These are phyloP conservation scores for Neuroterus valhalla DNA, from an alignment of 1,140 invertebrate species.

Conservation along the genomic window DNA sequence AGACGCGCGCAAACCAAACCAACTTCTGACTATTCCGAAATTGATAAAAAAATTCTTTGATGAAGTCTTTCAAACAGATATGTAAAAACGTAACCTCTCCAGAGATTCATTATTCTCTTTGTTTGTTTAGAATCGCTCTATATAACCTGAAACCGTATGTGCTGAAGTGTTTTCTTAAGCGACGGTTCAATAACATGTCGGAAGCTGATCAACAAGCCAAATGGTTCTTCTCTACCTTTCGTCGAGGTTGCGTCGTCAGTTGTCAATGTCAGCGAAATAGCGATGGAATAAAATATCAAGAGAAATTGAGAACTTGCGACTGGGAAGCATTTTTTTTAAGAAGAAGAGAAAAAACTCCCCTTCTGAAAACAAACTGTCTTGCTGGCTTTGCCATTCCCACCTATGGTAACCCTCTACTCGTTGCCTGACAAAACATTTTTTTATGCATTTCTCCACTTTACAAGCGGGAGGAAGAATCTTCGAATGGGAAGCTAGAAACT, in stretches of 20 bases:
- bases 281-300: not conserved
- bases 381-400: not conserved
- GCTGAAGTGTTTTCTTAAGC: constrained; percentile 11
- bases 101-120: not conserved
- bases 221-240: constrained; percentile 1
- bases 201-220: constrained; percentile 12
- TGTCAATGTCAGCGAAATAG: constrained; percentile 5
- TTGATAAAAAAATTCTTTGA: no score
- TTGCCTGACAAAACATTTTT: constrained; percentile 5
- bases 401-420: not conserved
- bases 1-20: no score
- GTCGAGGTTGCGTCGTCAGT: not conserved
- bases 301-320: constrained; percentile 8
- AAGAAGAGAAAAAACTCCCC: constrained; percentile 5
- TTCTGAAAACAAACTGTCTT: constrained; percentile 4
- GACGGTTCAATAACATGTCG: constrained; percentile 19
- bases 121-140: constrained; percentile 13
- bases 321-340: not conserved
- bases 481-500: not conserved
- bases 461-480: not conserved
- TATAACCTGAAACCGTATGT: not conserved
- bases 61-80: not conserved
- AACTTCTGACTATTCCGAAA: no score
- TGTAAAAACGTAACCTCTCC: not conserved
- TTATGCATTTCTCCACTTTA: not conserved